These are phyloP conservation scores for Lagopus muta DNA, from an alignment of 2,113 vertebrate genomes.

Conservation along the genomic window DNA sequence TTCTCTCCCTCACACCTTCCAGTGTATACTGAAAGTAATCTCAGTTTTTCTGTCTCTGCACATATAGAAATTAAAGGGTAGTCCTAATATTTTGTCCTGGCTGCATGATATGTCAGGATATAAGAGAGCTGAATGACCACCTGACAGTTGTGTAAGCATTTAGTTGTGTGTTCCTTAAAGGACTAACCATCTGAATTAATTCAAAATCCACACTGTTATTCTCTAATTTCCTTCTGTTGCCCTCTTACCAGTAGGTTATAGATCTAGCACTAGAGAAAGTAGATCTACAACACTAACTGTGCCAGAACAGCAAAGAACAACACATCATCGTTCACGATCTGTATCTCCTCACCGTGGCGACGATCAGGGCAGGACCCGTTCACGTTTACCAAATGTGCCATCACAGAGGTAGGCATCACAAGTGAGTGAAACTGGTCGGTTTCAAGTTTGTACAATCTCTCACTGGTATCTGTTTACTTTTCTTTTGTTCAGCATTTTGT, in stretches of 20 bases:
- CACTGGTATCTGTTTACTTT: neutral
- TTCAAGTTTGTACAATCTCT: neutral
- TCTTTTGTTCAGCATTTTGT: neutral
- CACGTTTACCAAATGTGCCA: slow-evolving; percentile 93
- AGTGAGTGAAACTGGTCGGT: neutral
- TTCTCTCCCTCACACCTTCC: neutral
- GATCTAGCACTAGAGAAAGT: slow-evolving; percentile 87
- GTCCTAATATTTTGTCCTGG: slow-evolving; percentile 21
- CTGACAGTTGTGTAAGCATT: neutral
- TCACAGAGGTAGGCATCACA: slow-evolving; percentile 90
- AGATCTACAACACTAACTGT: slow-evolving; percentile 90
- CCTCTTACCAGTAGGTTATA: slow-evolving; percentile 87
- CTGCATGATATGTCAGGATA: slow-evolving; percentile 45
- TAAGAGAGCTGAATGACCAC: neutral
- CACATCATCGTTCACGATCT: slow-evolving; percentile 95
- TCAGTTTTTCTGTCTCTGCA: slow-evolving; percentile 4
- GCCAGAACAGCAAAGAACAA: slow-evolving; percentile 90
- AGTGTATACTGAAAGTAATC: neutral
- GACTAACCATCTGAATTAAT: neutral
- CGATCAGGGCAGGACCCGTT: slow-evolving; percentile 93
- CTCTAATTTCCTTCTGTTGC: slow-evolving; percentile 61
- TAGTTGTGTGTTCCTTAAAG: neutral
- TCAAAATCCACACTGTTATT: neutral
- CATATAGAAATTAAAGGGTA: neutral
- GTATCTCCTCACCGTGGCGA: slow-evolving; percentile 95